Evolutionary conservation across 2,888 invertebrate genomes (phyloP), one percentile per base, ranked within the genome.

Genomic region (Empis livida): DNA sequence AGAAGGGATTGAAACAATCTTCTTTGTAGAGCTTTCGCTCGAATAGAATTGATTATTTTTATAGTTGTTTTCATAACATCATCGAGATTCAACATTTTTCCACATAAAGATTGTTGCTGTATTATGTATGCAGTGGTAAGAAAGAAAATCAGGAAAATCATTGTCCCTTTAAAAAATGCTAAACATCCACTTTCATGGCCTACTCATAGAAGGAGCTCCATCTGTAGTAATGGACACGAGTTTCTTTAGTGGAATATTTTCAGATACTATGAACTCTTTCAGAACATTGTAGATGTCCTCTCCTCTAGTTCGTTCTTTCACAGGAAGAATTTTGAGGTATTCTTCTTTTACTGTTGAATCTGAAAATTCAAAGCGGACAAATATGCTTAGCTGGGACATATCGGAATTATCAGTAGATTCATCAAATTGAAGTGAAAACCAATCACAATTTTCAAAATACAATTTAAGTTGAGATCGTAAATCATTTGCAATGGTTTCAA

Each of bases 401-500:
- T 55, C 53, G 23, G 48, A 51, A 30, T 49, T 47, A 49, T 58
- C 55, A 15, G 54, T 58, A 14, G 54, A 57, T 41, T 56, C 53
- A 44, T 56, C 55, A 50, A 58, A 50, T 44, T 56, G 56, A 16
- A 54, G 43, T 32, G 48, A 47, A 27, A 43, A 42, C 31, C 17
- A 39, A 42, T 14, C 31, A 15, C 40, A 40, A 5, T 2, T 17
- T 40, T 17, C 17, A 2, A 40, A 17, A 10, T 40, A 5, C 10
- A 6, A 5, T 14, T n/a, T 42, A 2, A 27, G 23, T 27, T 42
- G 42, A 42, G 13, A 6, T 42, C 10, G 23, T 13, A 42, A 10
- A n/a, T 42, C 6, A 11, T 27, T 42, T 20, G 23, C 3, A 11
- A 42, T 42, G 6, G 42, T n/a, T 1, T 42, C 13, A 13, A 42